Percentiles rank a stretch among this genome's conserved stretches.
Conservation (phyloP, 2,113 vertebrate genomes). For the Gambusia holbrooki region DNA sequence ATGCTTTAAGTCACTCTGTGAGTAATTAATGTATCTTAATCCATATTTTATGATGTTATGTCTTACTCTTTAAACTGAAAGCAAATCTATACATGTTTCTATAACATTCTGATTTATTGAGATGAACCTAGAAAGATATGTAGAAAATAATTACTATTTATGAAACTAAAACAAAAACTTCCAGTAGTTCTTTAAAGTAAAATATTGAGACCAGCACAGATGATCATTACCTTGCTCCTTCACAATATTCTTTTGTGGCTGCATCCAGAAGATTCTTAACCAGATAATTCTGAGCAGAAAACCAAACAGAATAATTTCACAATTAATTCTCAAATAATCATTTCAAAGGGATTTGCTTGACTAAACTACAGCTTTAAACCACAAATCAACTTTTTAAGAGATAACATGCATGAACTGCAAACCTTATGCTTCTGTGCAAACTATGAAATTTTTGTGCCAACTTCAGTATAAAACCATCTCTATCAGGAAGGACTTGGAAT, state of each 20-base stretch:
- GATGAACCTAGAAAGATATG: background rate
- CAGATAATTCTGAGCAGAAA: slow-evolving; percentile 85
- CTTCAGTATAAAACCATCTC: too few species aligned
- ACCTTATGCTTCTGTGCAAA: too few species aligned
- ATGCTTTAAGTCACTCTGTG: background rate
- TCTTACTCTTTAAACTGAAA: background rate
- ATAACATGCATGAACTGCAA: too few species aligned
- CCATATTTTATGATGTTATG: background rate
- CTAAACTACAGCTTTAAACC: background rate
- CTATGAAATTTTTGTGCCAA: too few species aligned
- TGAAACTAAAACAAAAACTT: background rate
- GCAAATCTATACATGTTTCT: background rate
- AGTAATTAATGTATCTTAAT: background rate
- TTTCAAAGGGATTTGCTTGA: too few species aligned
- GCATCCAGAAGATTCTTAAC: slow-evolving; percentile 91
- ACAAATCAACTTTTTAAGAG: too few species aligned
- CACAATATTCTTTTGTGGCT: slow-evolving; percentile 90
- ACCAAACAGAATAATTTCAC: background rate
- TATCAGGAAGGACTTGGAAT: too few species aligned
- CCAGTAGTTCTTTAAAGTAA: background rate
- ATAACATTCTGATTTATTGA: background rate
- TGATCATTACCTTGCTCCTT: slow-evolving; percentile 89
- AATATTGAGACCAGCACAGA: background rate
- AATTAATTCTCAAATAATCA: background rate
- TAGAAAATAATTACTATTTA: background rate